Percentiles rank a stretch among this genome's conserved stretches.
Conservation (phyloP, 2,888 invertebrate species). For the Idaea aversata region DNA sequence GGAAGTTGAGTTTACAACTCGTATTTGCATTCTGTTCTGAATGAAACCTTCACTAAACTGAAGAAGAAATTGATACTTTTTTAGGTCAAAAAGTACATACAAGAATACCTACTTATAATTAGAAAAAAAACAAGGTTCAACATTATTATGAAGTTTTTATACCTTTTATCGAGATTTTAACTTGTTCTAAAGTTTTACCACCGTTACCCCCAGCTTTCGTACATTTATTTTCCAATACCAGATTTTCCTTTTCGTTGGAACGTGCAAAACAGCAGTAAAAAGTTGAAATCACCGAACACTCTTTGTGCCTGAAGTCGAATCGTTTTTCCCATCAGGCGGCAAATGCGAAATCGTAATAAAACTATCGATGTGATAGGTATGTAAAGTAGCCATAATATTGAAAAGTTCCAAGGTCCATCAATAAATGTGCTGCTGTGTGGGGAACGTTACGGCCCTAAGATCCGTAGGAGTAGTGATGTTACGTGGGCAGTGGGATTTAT, state of each 20-base stretch:
- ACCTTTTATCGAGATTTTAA: conserved; percentile 6
- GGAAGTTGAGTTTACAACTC: conserved; percentile 19
- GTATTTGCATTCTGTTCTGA: neutral
- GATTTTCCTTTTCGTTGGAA: neutral
- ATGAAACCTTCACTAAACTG: neutral
- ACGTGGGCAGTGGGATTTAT: neutral
- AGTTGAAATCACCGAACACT: conserved; percentile 38
- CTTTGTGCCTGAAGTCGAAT: conserved; percentile 44
- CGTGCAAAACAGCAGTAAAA: conserved; percentile 27
- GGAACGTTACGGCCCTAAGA: conserved; percentile 47
- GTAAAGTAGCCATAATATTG: conserved; percentile 80
- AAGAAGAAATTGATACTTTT: neutral
- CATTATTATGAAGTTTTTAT: conserved; percentile 10
- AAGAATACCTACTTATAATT: neutral
- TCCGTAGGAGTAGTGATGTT: conserved; percentile 15
- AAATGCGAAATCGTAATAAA: conserved; percentile 81
- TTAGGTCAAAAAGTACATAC: neutral
- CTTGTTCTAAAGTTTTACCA: neutral
- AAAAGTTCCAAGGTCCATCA: conserved; percentile 80
- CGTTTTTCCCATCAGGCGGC: conserved; percentile 73
- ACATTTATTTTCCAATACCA: neutral
- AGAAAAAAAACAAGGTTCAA: neutral
- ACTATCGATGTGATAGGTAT: conserved; percentile 66
- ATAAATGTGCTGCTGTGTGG: conserved; percentile 74
- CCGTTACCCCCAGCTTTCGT: neutral